Percentiles rank a stretch among this genome's conserved stretches.
These are phyloP conservation scores for Formica exsecta DNA, from an alignment of 1,140 invertebrate species.

Conservation along the genomic window DNA sequence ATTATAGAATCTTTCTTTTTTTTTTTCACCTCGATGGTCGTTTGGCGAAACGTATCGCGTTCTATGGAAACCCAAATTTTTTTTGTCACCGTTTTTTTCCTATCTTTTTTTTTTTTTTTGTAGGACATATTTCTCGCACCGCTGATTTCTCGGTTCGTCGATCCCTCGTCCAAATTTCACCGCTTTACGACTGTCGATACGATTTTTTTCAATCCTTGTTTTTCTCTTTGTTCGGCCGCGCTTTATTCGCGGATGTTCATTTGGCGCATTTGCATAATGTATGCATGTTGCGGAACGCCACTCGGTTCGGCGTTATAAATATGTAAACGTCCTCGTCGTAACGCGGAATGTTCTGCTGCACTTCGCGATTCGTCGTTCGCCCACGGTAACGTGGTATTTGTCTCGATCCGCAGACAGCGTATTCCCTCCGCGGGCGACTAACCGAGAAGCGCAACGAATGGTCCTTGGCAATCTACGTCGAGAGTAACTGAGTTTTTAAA, in stretches of 20 bases:
- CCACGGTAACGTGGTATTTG: conserved; percentile 54
- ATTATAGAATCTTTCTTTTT: conserved; percentile 45
- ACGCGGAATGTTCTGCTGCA: conserved; percentile 60
- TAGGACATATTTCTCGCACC: too few species aligned
- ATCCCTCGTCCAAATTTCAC: conserved; percentile 31
- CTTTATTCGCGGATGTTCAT: conserved; percentile 61
- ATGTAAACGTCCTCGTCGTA: conserved; percentile 61
- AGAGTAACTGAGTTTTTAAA: conserved; percentile 65
- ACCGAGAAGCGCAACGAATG: conserved; percentile 63
- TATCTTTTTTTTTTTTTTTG: too few species aligned
- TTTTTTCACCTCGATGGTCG: background rate
- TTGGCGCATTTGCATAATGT: conserved; percentile 62
- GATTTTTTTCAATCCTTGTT: background rate
- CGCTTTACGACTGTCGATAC: conserved; percentile 46
- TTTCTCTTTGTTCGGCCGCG: conserved; percentile 9
- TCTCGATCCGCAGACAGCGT: conserved; percentile 56
- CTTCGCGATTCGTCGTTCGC: conserved; percentile 62
- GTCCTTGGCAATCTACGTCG: conserved; percentile 63
- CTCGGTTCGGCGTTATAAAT: conserved; percentile 62
- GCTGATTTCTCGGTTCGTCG: background rate
- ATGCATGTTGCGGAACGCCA: conserved; percentile 59
- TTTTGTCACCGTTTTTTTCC: background rate
- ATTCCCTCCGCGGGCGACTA: conserved; percentile 59
- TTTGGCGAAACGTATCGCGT: background rate
- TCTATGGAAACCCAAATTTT: background rate